phyloP scores from a whole-genome alignment of 2,797 vertebrate genomes.

The Oreonectes daqikongensis region DNA sequence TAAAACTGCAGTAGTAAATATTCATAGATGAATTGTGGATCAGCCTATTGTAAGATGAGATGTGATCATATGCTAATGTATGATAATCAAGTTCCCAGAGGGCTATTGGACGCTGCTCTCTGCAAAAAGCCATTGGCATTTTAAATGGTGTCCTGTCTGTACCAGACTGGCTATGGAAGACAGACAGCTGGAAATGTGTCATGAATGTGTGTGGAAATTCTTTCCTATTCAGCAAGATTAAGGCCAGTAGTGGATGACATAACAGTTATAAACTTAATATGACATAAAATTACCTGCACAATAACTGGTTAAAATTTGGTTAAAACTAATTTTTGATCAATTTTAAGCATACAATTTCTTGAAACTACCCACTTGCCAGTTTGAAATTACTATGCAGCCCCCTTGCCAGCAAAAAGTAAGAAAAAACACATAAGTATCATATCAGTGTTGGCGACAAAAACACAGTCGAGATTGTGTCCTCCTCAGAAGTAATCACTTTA shows the following conservation, averaged over 20 bases:
- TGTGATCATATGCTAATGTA: constrained; percentile 98
- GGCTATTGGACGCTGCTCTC: constrained; percentile 85
- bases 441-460: background rate
- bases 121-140: constrained; percentile 90
- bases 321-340: background rate
- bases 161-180: constrained; percentile 77
- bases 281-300: no score
- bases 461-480: constrained; percentile 49
- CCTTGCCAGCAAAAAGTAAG: background rate
- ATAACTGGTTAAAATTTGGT: background rate
- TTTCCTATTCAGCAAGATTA: constrained; percentile 20
- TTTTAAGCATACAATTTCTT: background rate
- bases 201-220: constrained; percentile 18
- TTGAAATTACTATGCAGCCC: background rate
- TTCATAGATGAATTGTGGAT: constrained; percentile 75
- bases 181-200: constrained; percentile 79
- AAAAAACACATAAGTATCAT: constrained; percentile 5
- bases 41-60: constrained; percentile 87
- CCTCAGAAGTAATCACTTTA: constrained; percentile 69
- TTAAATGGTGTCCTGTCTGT: constrained; percentile 84
- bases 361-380: background rate
- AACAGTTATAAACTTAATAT: background rate
- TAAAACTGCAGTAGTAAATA: constrained; percentile 67
- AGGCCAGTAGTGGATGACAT: background rate
- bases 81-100: constrained; percentile 91